Evolutionary conservation across 2,888 invertebrate genomes (phyloP), one percentile per base, ranked within the genome.

Genomic region (Harmothoe impar): DNA sequence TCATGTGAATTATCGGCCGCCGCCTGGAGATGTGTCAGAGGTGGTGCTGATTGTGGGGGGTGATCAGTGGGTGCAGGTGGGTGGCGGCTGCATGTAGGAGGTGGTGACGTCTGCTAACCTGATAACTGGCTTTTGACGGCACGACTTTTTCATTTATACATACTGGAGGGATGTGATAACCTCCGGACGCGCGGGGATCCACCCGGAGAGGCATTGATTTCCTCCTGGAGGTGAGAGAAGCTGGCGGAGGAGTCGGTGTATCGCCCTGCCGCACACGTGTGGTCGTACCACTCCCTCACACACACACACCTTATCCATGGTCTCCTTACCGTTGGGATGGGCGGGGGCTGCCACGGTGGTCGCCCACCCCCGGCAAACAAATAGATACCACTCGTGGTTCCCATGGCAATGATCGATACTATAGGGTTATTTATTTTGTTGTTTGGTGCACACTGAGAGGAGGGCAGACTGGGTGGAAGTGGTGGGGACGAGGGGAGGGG

Each of bases 371-470:
- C 43, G n/a, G 84, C 84, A 23, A 84, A 84, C 51, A 84, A 84
- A 84, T 84, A 84, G 43, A 35, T 84, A 84, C 51, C 43, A 51
- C 84, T 84, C 35, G n/a, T 29, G 84, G 84, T 84, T 84, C 43
- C 84, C 84, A 84, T 84, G 84, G 84, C 84, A 51, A 84, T 84
- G 84, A 43, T 84, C 84, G 51, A 84, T 84, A 84, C 84, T 20
- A 5, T 31, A 3, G 33, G 33, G 43, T 84, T 51, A 84, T 84
- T 84, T 84, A 84, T 84, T 84, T 84, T 33, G 84, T 84, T 78
- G 31, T 62, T 43, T 20, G 15, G 62, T n/a, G 62, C 62, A 62
- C 62, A 15, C 7, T 43, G 43, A 10, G 43, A 10, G 23, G n/a
- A n/a, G 12, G 23, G 62, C 62, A n/a, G 62, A 15, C 62, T n/a